Conservation (phyloP, 2,113 vertebrate species). For the Bubo blakistoni region DNA sequence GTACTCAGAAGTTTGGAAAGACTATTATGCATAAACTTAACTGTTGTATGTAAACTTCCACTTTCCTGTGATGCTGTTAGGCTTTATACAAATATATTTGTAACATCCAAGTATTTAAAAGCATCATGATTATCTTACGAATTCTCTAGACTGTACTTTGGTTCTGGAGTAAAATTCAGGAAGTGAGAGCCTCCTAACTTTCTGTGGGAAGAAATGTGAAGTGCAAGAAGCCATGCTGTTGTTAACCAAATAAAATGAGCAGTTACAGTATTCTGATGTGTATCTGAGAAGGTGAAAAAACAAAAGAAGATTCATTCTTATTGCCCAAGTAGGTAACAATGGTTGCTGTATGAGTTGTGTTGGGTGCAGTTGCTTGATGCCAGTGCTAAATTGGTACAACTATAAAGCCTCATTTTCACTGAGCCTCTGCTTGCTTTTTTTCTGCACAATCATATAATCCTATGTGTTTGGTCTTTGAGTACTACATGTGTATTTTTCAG, state of each 20-base stretch:
- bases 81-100: conserved; percentile 11
- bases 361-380: conserved; percentile 66
- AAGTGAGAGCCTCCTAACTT: not conserved
- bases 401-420: conserved; percentile 65
- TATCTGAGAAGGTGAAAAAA: not conserved
- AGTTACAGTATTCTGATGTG: conserved; percentile 34
- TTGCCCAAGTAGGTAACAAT: conserved; percentile 31
- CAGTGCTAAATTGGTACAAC: conserved; percentile 63
- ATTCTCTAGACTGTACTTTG: conserved; percentile 12
- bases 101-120: conserved; percentile 32
- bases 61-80: conserved; percentile 20
- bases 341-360: conserved; percentile 41
- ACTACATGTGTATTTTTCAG: conserved; percentile 67
- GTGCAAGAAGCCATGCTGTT: conserved; percentile 47
- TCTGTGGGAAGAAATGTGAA: not conserved
- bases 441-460: conserved; percentile 68
- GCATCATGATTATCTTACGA: not conserved
- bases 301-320: not conserved
- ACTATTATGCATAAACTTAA: conserved; percentile 33
- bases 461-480: conserved; percentile 61
- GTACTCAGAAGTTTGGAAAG: conserved; percentile 39
- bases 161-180: conserved; percentile 8
- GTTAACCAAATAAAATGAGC: conserved; percentile 16
- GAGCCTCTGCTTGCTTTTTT: conserved; percentile 66
- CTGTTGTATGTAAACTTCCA: conserved; percentile 32